These are phyloP conservation scores for Stegastes partitus DNA, from an alignment of 2,113 vertebrate genomes.

Conservation along the genomic window DNA sequence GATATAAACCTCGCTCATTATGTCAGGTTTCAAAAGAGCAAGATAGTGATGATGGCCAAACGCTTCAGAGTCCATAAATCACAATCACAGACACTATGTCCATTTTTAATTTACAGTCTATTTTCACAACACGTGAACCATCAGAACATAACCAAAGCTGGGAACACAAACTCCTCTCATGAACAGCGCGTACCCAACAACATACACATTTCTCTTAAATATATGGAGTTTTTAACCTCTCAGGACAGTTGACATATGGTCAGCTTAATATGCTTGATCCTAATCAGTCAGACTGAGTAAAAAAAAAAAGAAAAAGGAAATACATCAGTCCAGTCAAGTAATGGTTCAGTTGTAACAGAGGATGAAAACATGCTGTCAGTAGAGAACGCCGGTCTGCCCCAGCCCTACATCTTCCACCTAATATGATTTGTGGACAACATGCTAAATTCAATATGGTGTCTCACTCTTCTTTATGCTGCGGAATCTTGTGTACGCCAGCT, in stretches of 20 bases:
- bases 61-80: no score
- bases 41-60: no score
- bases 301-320: neutral
- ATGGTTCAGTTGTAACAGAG: conserved; percentile 16
- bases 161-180: no score
- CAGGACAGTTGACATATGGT: neutral
- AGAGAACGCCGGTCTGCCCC: neutral
- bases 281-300: neutral
- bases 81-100: no score
- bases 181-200: neutral
- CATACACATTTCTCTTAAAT: neutral
- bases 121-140: no score
- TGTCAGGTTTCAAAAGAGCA: no score
- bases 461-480: conserved; percentile 12
- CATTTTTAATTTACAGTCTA: no score
- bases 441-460: conserved; percentile 8
- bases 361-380: conserved; percentile 6
- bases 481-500: conserved; percentile 1
- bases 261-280: neutral
- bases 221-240: neutral
- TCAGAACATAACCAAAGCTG: no score
- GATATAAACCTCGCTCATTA: no score
- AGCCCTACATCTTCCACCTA: conserved; percentile 26
- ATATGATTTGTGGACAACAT: conserved; percentile 29
- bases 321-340: conserved; percentile 5